Conservation (phyloP, 2,888 invertebrate species). For the Lissonota sp. region DNA sequence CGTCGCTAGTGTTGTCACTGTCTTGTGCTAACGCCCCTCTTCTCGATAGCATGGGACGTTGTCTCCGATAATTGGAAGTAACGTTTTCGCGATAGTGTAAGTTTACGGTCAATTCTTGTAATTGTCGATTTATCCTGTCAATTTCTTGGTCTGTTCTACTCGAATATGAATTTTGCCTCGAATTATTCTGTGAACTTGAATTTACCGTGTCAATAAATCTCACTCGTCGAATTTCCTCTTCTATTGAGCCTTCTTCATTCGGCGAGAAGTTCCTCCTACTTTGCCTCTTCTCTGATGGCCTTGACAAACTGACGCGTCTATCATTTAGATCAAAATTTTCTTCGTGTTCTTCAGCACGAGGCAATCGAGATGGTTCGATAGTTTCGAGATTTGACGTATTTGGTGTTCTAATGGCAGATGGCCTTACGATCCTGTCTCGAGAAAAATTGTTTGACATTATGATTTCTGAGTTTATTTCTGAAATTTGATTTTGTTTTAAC, state of each 20-base stretch:
- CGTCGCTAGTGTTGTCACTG: no score
- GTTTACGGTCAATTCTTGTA: not conserved
- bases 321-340: constrained; percentile 11
- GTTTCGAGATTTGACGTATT: not conserved
- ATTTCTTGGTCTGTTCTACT: not conserved
- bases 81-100: not conserved
- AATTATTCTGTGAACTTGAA: not conserved
- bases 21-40: not conserved
- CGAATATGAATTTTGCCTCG: constrained; percentile 2
- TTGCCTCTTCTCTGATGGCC: not conserved
- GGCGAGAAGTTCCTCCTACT: not conserved
- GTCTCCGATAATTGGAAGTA: not conserved
- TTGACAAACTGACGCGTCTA: not conserved
- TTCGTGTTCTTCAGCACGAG: not conserved
- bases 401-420: not conserved
- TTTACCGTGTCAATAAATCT: not conserved
- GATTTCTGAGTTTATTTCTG: no score
- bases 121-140: not conserved
- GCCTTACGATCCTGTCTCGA: not conserved
- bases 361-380: not conserved
- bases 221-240: not conserved
- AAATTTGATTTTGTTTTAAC: not conserved
- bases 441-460: not conserved
- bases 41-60: not conserved
- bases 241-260: not conserved